phyloP scores from a whole-genome alignment of 2,888 invertebrate species.

The Bombyx huttoni region DNA sequence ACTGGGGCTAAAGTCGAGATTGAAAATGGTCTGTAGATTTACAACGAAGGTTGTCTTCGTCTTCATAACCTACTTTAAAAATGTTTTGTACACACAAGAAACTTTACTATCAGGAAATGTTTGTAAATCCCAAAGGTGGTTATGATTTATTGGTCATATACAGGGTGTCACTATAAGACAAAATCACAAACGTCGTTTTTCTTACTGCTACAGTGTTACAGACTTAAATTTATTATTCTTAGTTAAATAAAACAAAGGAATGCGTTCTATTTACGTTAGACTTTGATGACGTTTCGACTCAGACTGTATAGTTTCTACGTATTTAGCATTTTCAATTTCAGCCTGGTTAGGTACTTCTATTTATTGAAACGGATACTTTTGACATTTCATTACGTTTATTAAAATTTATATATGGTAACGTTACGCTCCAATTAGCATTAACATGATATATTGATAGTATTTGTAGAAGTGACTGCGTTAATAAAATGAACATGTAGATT shows the following conservation, averaged over 20 bases:
- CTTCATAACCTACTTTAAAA: background rate
- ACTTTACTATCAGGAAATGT: background rate
- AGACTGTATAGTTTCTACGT: too few relatives aligned
- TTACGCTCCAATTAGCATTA: slow-evolving; percentile 18
- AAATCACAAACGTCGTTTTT: too few relatives aligned
- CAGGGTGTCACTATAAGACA: too few relatives aligned
- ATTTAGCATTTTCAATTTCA: too few relatives aligned
- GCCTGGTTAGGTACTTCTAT: background rate
- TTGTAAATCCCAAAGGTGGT: background rate
- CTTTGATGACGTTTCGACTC: too few relatives aligned
- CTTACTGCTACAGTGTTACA: too few relatives aligned
- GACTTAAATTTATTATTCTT: too few relatives aligned
- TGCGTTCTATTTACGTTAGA: too few relatives aligned
- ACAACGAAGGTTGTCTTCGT: background rate
- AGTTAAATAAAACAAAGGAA: too few relatives aligned
- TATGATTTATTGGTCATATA: too few relatives aligned
- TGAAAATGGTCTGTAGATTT: slow-evolving; percentile 2
- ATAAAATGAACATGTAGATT: slow-evolving; percentile 18
- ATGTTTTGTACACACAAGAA: background rate
- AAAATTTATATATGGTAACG: slow-evolving; percentile 9
- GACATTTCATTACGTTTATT: background rate
- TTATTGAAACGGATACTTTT: background rate
- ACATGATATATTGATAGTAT: slow-evolving; percentile 10
- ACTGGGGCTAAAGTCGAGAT: slow-evolving; percentile 7
- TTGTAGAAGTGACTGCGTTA: slow-evolving; percentile 14